Evolutionary conservation across 2,113 vertebrate genomes (phyloP), one percentile per base, ranked within the genome.

Genomic region (Thinocorus orbignyianus): DNA sequence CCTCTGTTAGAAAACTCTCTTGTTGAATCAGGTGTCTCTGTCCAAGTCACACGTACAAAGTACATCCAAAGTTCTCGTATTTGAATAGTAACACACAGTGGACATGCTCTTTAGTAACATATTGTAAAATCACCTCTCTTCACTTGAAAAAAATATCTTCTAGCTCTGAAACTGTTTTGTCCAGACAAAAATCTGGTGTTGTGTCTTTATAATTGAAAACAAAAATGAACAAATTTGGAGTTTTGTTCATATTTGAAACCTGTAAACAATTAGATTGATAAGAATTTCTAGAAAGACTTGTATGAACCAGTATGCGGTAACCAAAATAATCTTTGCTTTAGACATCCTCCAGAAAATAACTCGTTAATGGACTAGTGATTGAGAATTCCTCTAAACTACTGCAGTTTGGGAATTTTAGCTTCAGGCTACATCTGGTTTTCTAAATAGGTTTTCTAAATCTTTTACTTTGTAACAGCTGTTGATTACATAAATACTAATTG

Each of bases 401-500:
- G 73, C 80, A 85, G 39, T 76, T 66, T 33, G 35, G 35, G 73
- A 92, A 89, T 79, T 91, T 66, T 76, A 96, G 57, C 87, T 91
- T 73, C 69, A 91, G 87, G 65, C 52, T 61, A 73, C 79, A 77
- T 79, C 71, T 96, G 48, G 42, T 91, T 92, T 72, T 52, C 81
- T 88, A 85, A 95, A 65, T 86, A 85, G 57, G 17, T 87, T 90
- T 96, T 91, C 61, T 82, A 55, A 94, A 84, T 87, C 57, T 93
- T 86, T 90, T 81, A 55, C 81, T 95, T 95, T 84, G 57, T 71
- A 94, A 68, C 87, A 90, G 92, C 81, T 95, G 93, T 85, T 95
- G 90, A 84, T 94, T 81, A 78, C 57, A 74, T 49, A 81, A 88
- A 93, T 69, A 83, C 54, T 90, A 87, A 90, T 91, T 74, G 81